These are phyloP conservation scores for Camponotus floridanus DNA, from an alignment of 1,140 invertebrate species.

Conservation along the genomic window DNA sequence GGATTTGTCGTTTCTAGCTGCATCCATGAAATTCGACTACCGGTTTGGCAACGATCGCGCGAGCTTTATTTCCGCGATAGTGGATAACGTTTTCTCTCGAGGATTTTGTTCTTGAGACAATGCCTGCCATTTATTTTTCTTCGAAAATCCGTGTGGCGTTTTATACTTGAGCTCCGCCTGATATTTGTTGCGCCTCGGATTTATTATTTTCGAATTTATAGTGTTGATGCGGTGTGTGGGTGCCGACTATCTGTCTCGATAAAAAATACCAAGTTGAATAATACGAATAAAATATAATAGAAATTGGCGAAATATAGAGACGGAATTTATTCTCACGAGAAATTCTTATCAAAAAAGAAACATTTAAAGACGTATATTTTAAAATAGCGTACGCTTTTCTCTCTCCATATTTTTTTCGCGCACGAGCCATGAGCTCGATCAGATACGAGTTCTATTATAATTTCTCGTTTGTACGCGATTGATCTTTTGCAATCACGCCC, in stretches of 20 bases:
- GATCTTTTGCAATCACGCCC: slow-evolving; percentile 30
- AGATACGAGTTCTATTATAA: not conserved
- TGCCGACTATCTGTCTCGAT: not conserved
- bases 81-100: slow-evolving; percentile 47
- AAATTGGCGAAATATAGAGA: not conserved
- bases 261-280: not conserved
- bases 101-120: slow-evolving; percentile 56
- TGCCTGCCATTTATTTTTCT: slow-evolving; percentile 57
- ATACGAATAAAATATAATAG: not conserved
- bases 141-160: slow-evolving; percentile 44
- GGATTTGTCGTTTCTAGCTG: not conserved
- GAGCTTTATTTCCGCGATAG: slow-evolving; percentile 50
- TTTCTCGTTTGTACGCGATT: slow-evolving; percentile 1
- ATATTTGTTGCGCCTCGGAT: slow-evolving; percentile 24
- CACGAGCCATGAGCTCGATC: not conserved
- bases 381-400: not conserved
- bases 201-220: slow-evolving; percentile 52
- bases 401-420: not conserved
- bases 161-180: slow-evolving; percentile 32
- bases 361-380: not conserved
- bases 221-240: not conserved
- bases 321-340: not conserved
- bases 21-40: slow-evolving; percentile 39
- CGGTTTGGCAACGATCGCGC: slow-evolving; percentile 47
- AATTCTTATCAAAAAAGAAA: not conserved